A percentile compares a stretch with the other conserved stretches of the same genome.
Conservation (phyloP, 2,113 vertebrate species). For the Eudyptes chrysolophus region DNA sequence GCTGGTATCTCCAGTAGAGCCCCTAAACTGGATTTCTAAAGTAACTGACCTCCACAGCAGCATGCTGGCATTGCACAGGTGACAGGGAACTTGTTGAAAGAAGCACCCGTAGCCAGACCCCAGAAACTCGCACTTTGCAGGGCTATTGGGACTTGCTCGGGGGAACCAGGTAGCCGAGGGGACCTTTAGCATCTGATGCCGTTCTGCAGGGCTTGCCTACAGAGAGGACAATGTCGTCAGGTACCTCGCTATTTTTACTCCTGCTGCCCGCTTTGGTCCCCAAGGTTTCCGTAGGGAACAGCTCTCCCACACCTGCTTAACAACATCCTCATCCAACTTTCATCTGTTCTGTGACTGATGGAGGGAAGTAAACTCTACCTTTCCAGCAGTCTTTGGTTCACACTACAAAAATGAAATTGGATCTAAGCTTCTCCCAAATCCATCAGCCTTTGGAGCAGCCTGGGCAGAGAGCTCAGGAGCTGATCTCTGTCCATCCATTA, state of each 20-base stretch:
- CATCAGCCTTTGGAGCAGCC: neutral
- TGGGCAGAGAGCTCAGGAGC: neutral
- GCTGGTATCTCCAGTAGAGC: neutral
- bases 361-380: neutral
- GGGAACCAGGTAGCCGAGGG: neutral
- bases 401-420: neutral
- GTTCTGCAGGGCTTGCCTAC: neutral
- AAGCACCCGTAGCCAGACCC: neutral
- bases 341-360: neutral
- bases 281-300: neutral
- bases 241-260: neutral
- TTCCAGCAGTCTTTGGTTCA: neutral
- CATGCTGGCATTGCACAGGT: neutral
- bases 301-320: neutral
- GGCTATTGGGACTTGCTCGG: neutral
- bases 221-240: neutral
- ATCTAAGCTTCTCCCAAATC: neutral
- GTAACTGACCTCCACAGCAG: neutral
- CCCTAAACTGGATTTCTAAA: neutral
- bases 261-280: neutral
- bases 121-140: fast-evolving
- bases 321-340: neutral
- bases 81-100: neutral
- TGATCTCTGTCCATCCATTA: neutral
- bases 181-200: neutral